Evolutionary conservation across 2,113 vertebrate genomes (phyloP), one percentile per base, ranked within the genome.

Genomic region (Tauraco erythrolophus): DNA sequence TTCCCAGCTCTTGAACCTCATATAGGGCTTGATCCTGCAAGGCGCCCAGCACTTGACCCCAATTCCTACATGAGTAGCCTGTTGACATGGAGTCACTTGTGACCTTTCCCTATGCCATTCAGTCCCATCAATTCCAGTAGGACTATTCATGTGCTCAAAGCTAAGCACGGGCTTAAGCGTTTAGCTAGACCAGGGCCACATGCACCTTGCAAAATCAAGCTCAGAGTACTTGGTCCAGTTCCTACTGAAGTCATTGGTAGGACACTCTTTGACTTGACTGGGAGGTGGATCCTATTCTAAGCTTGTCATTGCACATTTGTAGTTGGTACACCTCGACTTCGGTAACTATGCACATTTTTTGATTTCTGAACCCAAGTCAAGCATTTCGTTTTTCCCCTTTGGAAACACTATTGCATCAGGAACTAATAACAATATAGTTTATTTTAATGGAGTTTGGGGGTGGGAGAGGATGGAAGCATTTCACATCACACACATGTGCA

Each of bases 301-400:
- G 97, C 95, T 98, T 98, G 93, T 94, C 97, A 96, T 96, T 97
- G 85, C 97, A 98, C 97, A 97, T 98, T 98, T 97, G 96, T 98
- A 95, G 98, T 98, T 98, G 97, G 94, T 98, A 98, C 98, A 97
- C 97, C 97, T 97, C 75, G 66, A 98, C 95, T 98, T 98, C 91
- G 88, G 96, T 98, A 98, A 98, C 98, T 98, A 98, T 99, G 98
- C 98, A 98, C 97, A 98, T 98, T 96, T 94, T 97, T 97, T 96
- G 95, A 97, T 98, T 98, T 98, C 91, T 95, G 93, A 94, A 94
- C 94, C 91, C 93, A 97, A 97, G 92, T 95, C 97, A 97, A 98
- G 69, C 89, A 93, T 93, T 97, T 96, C 90, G 76, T 93, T 97
- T 79, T 80, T 86, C 95, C 84, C 90, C 94, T 97, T 92, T 97